Base-by-base conservation (phyloP, 2,888 invertebrate species). In the Neoascia interrupta region DNA sequence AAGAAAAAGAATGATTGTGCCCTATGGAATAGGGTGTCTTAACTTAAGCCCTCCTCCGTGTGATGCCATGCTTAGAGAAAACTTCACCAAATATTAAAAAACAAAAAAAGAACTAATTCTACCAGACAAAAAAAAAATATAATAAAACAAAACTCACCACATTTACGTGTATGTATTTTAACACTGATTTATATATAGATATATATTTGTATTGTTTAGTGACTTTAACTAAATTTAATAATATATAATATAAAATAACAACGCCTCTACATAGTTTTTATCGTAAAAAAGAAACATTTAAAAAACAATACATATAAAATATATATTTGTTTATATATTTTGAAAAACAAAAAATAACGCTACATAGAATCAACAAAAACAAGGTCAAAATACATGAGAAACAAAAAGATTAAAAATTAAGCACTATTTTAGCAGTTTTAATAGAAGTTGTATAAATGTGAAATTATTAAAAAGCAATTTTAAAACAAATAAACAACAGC, bases 21-120 rank as follows among this genome's bases (percentile, higher is more conserved):
- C 72, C 76, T 68, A 60, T 70, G 11, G 34, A 53, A 60, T 63
- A 51, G 76, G 72, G 72, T 72, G 5, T 66, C 45, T 66, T 16
- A 76, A 76, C 76, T 60, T 72, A 76, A 76, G 76, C 76, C 76
- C 76, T 76, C 76, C 76, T 76, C 72, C 64, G 76, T 76, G 76
- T 76, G 76, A 76, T 76, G 76, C 76, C 76, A 76, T 76, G 76
- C 76, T 76, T 76, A 72, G 60, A 58, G 66, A 66, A 72, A 58
- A 54, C 41, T 76, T 76, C 76, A 76, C 76, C 76, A 76, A 76
- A 76, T 64, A 70, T 31, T 31, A 31, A 31, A n/a, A n/a, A 31
- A 6, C 36, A 56, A 61, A 45, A 36, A 11, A 64, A 13, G 36
- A 53, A 64, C 37, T 43, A 72, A 64, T 49, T 74, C 43, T 75